phyloP scores from a whole-genome alignment of 2,888 invertebrate genomes.

The Baccha elongata region DNA sequence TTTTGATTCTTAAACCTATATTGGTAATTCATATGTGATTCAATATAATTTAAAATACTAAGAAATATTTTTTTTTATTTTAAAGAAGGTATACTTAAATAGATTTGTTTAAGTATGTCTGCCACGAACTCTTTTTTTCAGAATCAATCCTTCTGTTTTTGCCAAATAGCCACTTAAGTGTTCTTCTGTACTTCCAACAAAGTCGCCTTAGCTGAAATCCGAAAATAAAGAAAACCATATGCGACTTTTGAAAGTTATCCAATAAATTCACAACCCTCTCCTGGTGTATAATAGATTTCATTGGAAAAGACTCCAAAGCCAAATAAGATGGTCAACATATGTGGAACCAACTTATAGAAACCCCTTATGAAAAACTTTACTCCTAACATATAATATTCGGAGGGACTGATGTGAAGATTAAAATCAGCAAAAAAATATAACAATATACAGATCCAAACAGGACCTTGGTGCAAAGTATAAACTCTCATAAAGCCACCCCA shows the following conservation, averaged over 20 bases:
- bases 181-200: conserved; percentile 44
- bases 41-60: too few relatives aligned
- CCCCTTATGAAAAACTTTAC: conserved; percentile 47
- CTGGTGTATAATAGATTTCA: not conserved
- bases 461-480: conserved; percentile 49
- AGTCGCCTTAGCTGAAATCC: conserved; percentile 29
- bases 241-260: conserved; percentile 66
- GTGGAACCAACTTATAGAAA: conserved; percentile 42
- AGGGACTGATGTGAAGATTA: conserved; percentile 54
- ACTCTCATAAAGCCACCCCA: conserved; percentile 65
- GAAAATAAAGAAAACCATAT: conserved; percentile 63
- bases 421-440: conserved; percentile 50
- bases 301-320: conserved; percentile 30
- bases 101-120: not conserved
- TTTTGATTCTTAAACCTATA: too few relatives aligned
- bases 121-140: conserved; percentile 1
- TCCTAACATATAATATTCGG: conserved; percentile 23
- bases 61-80: not conserved
- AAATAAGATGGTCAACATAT: conserved; percentile 64
- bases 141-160: conserved; percentile 10
- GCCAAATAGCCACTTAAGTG: conserved; percentile 24
- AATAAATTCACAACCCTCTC: conserved; percentile 56
- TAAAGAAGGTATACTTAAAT: not conserved
- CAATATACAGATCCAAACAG: conserved; percentile 39
- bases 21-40: too few relatives aligned